Evolutionary conservation across 2,888 invertebrate genomes (phyloP).

Genomic region (Fissipunctia ypsillon): DNA sequence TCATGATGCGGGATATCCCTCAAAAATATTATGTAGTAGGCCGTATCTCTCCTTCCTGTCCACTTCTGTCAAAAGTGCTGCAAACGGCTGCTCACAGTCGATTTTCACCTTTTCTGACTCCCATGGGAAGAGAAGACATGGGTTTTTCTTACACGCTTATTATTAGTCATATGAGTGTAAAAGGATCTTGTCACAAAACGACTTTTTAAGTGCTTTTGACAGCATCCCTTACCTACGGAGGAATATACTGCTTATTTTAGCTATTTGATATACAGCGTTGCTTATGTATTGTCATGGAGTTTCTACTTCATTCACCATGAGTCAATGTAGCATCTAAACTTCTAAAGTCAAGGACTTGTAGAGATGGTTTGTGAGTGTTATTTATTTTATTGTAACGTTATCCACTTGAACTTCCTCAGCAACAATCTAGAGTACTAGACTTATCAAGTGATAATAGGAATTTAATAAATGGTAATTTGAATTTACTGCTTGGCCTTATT

Average conservation of each 20-base stretch:
- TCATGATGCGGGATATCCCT: slow-evolving; percentile 8
- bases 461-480: background rate
- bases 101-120: background rate
- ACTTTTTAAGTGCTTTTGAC: too few relatives aligned
- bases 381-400: slow-evolving; percentile 14
- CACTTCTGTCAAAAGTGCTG: background rate
- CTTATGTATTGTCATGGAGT: background rate
- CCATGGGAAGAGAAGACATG: too few relatives aligned
- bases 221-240: too few relatives aligned
- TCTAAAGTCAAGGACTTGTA: background rate
- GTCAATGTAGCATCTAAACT: background rate
- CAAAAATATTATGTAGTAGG: background rate
- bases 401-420: background rate
- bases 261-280: background rate
- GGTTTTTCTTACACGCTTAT: too few relatives aligned
- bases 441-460: background rate
- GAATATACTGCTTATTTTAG: background rate
- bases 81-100: background rate
- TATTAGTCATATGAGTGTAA: background rate
- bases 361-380: background rate
- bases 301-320: background rate
- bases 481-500: background rate
- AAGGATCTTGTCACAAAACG: background rate
- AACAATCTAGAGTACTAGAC: background rate
- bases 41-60: background rate